A percentile compares a stretch with the other conserved stretches of the same genome.
Conservation (phyloP, 2,797 vertebrate species). For the Enteromius paludinosus region DNA sequence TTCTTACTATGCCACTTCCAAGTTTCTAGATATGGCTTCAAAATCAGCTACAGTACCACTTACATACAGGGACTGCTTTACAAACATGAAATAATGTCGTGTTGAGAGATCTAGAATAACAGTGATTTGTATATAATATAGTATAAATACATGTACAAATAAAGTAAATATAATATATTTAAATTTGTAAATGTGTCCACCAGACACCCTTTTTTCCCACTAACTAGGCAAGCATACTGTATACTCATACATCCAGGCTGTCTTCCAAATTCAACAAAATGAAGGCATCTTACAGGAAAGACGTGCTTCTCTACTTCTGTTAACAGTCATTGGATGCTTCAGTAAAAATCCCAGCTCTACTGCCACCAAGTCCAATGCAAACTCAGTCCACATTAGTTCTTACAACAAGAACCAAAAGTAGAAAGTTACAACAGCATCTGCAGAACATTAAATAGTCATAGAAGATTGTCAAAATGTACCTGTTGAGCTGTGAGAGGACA, state of each 20-base stretch:
- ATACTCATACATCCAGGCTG: not conserved
- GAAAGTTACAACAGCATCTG: not conserved
- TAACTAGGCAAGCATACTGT: not conserved
- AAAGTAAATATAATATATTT: no score
- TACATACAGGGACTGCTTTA: not conserved
- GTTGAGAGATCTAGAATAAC: not conserved
- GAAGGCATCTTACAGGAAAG: not conserved
- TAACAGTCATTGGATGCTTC: not conserved
- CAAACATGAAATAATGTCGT: not conserved
- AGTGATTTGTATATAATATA: not conserved
- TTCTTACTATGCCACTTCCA: not conserved
- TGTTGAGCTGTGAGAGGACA: conserved; percentile 14
- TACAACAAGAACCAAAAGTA: not conserved
- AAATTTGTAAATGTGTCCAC: no score
- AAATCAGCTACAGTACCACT: not conserved
- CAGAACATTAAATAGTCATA: not conserved
- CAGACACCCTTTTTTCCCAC: not conserved
- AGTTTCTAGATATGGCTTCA: not conserved
- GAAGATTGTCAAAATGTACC: conserved; percentile 4
- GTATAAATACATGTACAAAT: not conserved
- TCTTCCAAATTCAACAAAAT: not conserved
- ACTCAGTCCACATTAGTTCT: not conserved
- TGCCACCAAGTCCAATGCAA: not conserved
- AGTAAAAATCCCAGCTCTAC: not conserved
- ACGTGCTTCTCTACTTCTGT: not conserved